A percentile compares a stretch with the other conserved stretches of the same genome.
These are phyloP conservation scores for Sciurus carolinensis DNA, from an alignment of 2,797 vertebrate genomes.

Conservation along the genomic window DNA sequence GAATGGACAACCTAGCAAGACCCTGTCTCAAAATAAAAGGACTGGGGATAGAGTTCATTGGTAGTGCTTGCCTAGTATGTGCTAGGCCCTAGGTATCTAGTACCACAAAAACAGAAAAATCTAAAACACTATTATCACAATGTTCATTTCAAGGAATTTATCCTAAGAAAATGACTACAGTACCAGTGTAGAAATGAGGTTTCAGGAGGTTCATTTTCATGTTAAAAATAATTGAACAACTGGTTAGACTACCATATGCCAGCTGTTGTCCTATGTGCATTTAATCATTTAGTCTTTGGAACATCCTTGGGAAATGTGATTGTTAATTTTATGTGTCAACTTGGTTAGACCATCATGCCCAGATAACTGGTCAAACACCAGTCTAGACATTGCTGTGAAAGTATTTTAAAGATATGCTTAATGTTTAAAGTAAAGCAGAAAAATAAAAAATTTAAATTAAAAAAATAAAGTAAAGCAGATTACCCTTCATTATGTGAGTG, in stretches of 20 bases:
- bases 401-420: slow-evolving; percentile 12
- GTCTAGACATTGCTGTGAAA: background rate
- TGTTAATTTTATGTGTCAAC: background rate
- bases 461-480: background rate
- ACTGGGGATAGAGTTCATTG: too few relatives aligned
- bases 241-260: background rate
- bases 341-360: background rate
- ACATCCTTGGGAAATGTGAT: background rate
- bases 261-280: background rate
- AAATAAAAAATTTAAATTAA: too few relatives aligned
- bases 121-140: background rate
- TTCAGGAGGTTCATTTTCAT: background rate
- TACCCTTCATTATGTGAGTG: background rate
- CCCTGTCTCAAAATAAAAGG: background rate
- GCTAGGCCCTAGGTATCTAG: background rate
- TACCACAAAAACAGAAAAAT: too few relatives aligned
- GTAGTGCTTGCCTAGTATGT: too few relatives aligned
- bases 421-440: slow-evolving; percentile 25
- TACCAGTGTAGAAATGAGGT: background rate
- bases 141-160: slow-evolving; percentile 9
- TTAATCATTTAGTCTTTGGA: background rate
- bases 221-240: background rate
- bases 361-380: background rate
- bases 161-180: background rate
- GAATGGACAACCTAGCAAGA: too few relatives aligned